Evolutionary conservation across 2,888 invertebrate genomes (phyloP).

Genomic region (Standfussiana lucernea): DNA sequence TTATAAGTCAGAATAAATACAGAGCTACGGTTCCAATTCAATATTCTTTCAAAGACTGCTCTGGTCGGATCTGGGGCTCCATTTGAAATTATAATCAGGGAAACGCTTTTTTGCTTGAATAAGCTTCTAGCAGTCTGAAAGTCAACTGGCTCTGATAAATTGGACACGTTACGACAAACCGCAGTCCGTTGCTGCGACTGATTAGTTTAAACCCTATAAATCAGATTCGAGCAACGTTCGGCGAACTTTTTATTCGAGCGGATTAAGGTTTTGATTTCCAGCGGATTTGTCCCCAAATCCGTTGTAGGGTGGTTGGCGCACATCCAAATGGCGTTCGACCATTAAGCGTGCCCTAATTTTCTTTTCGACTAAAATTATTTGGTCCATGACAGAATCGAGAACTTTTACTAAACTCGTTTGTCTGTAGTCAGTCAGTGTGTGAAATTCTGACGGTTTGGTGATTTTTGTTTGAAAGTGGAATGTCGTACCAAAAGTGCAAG

Average conservation of each 20-base stretch:
- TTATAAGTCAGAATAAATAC: conserved; percentile 58
- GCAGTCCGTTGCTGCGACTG: conserved; percentile 43
- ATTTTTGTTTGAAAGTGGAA: background rate
- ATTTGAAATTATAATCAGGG: conserved; percentile 76
- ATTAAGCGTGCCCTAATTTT: conserved; percentile 84
- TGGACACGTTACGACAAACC: conserved; percentile 55
- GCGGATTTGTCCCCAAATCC: conserved; percentile 81
- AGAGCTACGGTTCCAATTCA: conserved; percentile 53
- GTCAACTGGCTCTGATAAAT: conserved; percentile 60
- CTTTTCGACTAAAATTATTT: conserved; percentile 80
- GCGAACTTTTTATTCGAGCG: conserved; percentile 69
- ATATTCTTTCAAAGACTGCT: conserved; percentile 59
- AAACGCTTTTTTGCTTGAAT: conserved; percentile 67
- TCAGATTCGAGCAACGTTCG: conserved; percentile 53
- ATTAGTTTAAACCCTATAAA: conserved; percentile 61
- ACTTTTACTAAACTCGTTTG: conserved; percentile 63
- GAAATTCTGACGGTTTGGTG: conserved; percentile 5
- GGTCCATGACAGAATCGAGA: conserved; percentile 73
- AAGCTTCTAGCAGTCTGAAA: conserved; percentile 62
- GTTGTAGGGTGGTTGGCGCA: conserved; percentile 79
- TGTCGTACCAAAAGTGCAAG: conserved; percentile 12
- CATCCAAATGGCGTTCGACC: conserved; percentile 83
- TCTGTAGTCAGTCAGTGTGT: conserved; percentile 28
- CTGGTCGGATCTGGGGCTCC: conserved; percentile 52
- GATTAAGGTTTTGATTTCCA: conserved; percentile 78